phyloP scores from a whole-genome alignment of 2,797 vertebrate genomes.

The Spinibarbus caldwelli region DNA sequence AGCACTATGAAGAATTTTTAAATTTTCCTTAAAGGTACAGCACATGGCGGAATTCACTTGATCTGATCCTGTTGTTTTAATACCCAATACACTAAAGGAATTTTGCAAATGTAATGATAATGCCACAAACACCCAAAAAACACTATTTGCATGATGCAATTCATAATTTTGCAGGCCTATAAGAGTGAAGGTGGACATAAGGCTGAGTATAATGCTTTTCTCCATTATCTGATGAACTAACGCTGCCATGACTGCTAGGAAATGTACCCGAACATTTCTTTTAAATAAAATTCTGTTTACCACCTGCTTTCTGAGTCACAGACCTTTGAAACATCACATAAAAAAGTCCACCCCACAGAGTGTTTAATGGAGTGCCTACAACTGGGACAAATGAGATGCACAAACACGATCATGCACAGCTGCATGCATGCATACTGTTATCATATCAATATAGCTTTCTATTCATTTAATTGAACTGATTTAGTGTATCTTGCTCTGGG shows the following conservation, averaged over 20 bases:
- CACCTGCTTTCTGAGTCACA: neutral
- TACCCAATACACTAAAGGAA: neutral
- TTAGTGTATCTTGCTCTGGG: slow-evolving; percentile 22
- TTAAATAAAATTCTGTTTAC: neutral
- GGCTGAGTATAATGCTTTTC: no score
- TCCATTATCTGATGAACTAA: neutral
- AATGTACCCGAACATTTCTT: no score
- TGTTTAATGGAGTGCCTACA: slow-evolving; percentile 1
- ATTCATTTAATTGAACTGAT: slow-evolving; percentile 17
- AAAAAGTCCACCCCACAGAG: neutral
- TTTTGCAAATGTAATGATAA: slow-evolving; percentile 2
- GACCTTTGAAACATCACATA: neutral
- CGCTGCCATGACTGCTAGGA: no score
- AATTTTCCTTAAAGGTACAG: neutral
- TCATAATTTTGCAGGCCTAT: neutral
- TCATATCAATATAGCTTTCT: slow-evolving; percentile 19
- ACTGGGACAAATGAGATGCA: neutral
- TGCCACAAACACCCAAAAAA: neutral
- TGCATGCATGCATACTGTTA: neutral
- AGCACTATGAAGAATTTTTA: no score
- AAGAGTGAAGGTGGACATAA: neutral
- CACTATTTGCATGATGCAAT: neutral
- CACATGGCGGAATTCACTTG: neutral
- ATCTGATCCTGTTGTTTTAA: neutral
- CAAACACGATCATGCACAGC: slow-evolving; percentile 21